Percentiles rank a stretch among this genome's conserved stretches.
These are phyloP conservation scores for Leptinotarsa texana DNA, from an alignment of 1,140 invertebrate species.

Conservation along the genomic window DNA sequence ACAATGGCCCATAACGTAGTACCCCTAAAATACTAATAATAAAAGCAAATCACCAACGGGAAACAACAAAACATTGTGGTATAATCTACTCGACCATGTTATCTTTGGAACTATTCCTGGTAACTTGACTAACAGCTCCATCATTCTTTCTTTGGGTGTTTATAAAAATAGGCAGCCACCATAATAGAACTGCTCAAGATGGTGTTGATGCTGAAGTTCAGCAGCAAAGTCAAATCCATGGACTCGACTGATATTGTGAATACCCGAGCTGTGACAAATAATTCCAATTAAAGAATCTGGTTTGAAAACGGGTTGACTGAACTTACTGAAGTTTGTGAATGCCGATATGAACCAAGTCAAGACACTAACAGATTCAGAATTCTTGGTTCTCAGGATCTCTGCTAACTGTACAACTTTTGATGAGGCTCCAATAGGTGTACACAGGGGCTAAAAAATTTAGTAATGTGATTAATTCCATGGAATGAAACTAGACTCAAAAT, in stretches of 20 bases:
- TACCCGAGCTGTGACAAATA: conserved; percentile 63
- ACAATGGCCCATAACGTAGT: too few relatives aligned
- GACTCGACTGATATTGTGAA: conserved; percentile 70
- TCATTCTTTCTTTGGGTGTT: conserved; percentile 38
- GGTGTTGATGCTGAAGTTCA: conserved; percentile 68
- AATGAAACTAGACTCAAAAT: background rate
- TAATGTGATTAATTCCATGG: conserved; percentile 33
- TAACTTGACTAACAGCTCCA: background rate
- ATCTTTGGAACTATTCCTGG: too few relatives aligned
- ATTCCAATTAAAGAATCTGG: background rate
- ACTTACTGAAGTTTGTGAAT: conserved; percentile 70
- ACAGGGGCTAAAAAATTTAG: conserved; percentile 64
- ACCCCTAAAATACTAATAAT: too few relatives aligned
- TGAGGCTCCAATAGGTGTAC: conserved; percentile 70
- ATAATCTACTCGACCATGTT: too few relatives aligned
- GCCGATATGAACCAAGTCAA: conserved; percentile 72
- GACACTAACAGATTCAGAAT: conserved; percentile 67
- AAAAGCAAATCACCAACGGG: too few relatives aligned
- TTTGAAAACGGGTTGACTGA: background rate
- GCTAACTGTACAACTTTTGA: conserved; percentile 70
- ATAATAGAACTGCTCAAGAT: conserved; percentile 64
- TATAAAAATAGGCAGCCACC: conserved; percentile 62
- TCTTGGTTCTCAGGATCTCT: conserved; percentile 64
- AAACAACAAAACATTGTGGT: too few relatives aligned
- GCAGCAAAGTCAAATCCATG: conserved; percentile 64